A percentile compares a stretch with the other conserved stretches of the same genome.
Conservation (phyloP, 1,140 invertebrate species). For the Ericerus pela region DNA sequence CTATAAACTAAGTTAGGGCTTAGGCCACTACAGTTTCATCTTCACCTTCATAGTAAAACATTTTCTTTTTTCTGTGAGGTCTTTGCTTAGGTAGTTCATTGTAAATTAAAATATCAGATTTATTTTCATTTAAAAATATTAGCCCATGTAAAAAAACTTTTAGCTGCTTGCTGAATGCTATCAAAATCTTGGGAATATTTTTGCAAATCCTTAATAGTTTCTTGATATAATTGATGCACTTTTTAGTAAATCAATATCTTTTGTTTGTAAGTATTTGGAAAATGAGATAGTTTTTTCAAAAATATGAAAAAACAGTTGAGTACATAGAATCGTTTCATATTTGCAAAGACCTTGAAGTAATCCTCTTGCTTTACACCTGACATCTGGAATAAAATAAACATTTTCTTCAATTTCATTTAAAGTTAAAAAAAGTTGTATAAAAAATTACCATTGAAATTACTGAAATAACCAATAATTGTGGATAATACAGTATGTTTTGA, state of each 20-base stretch:
- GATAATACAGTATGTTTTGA: background rate
- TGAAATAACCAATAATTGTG: background rate
- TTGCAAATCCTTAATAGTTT: background rate
- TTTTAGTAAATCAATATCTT: background rate
- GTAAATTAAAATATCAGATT: background rate
- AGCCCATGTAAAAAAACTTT: background rate
- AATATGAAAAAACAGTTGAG: background rate
- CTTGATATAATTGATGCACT: background rate
- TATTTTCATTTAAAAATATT: background rate
- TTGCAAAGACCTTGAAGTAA: background rate
- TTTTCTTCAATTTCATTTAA: background rate
- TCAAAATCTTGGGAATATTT: background rate
- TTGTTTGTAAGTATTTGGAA: background rate
- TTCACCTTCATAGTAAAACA: background rate
- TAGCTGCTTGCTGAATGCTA: background rate
- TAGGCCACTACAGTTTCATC: background rate
- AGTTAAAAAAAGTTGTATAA: background rate
- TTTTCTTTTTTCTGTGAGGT: background rate
- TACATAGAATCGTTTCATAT: background rate
- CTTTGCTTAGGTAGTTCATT: background rate
- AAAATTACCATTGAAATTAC: background rate
- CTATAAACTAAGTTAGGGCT: no score
- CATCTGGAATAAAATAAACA: background rate
- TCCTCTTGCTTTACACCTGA: background rate
- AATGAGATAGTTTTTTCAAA: background rate